Conservation (phyloP, 1,140 invertebrate species). For the Spodoptera litura region DNA sequence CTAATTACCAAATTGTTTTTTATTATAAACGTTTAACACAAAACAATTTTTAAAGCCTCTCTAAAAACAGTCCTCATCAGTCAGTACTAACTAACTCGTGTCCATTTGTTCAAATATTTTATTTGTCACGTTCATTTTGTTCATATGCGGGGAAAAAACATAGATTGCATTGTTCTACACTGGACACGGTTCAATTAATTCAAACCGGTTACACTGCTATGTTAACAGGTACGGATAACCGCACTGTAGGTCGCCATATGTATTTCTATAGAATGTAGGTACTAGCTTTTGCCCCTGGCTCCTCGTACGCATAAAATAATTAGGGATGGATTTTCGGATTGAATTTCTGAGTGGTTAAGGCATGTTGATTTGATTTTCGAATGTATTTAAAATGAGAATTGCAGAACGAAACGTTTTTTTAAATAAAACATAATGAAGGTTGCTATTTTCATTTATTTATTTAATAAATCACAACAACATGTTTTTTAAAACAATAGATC, state of each 20-base stretch:
- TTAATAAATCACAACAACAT: slow-evolving; percentile 58
- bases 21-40: no score
- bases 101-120: neutral
- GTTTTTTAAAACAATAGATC: slow-evolving; percentile 52
- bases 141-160: neutral
- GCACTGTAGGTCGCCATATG: no score
- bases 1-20: no score
- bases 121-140: neutral
- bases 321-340: no score
- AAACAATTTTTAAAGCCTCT: no score
- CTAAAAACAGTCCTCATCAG: no score
- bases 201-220: neutral
- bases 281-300: no score
- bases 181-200: slow-evolving; percentile 22
- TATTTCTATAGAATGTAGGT: no score
- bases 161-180: neutral
- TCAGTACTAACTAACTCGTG: neutral
- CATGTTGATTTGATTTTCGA: no score
- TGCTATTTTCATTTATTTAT: slow-evolving; percentile 49
- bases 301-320: no score
- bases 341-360: no score
- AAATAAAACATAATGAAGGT: neutral
- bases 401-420: neutral
- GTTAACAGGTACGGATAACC: neutral
- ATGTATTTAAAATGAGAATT: no score